Base-by-base conservation (phyloP, 2,888 invertebrate species). In the Xestia xanthographa region DNA sequence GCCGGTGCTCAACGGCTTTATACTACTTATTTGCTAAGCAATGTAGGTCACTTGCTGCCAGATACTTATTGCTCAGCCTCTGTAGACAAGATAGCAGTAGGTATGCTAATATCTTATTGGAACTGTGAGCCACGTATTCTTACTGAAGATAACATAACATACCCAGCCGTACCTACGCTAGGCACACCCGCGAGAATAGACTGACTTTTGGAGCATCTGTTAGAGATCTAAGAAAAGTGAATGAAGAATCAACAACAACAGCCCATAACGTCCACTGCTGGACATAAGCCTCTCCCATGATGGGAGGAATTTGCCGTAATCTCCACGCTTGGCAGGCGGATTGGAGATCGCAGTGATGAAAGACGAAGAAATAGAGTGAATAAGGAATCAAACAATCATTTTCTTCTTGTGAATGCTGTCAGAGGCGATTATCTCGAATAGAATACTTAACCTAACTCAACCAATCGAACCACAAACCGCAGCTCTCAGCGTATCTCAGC, bases 41-140 rank as follows among this genome's bases (percentile, higher is more conserved):
- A 77, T 43, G 60, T 62, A 22, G 79, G 77, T 68, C 43, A 50
- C 70, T 48, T 14, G 70, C 26, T n/a, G 62, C 11, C 43, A 17
- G 17, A 22, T 43, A 78, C 48, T 58, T 78, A 5, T 34, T 43
- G 29, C 26, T 34, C 12, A 60, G 65, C 26, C 29, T 11, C 17
- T 38, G 62, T 5, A 38, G 8, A 29, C 58, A 58, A 41, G 63
- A n/a, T 50, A 71, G 38, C 45, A 38, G 17, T 38, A 48, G 48
- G 34, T 65, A 9, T 38, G 45, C 17, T 71, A 26, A 71, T 41
- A 48, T 38, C 9, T 66, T 48, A 14, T 48, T 66, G 66, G 20
- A 41, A 38, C 11, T 17, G 26, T 38, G 26, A 66, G 14, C 38
- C 5, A 12, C 38, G 71, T 48, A 48, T 38, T 3, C 11, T 60